Evolutionary conservation across 1,140 invertebrate species (phyloP), one percentile per base, ranked within the genome.

Genomic region (Doryteuthis pealeii): DNA sequence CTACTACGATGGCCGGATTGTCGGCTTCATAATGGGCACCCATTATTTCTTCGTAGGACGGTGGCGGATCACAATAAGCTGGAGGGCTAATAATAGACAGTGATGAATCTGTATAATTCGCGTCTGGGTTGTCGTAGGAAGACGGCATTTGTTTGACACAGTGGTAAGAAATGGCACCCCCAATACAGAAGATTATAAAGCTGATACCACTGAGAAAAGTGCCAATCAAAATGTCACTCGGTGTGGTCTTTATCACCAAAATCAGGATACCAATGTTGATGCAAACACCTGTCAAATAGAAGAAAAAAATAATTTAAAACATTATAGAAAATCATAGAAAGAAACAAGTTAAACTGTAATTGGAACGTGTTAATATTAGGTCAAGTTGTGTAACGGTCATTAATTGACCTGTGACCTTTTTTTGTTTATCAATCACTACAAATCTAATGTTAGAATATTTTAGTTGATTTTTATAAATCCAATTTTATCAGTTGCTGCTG

Each of bases 181-280:
- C 66, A 22, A 68, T 68, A 1, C 66, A 68, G 66, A 68, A 68
- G 15, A 68, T 18, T 10, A 68, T 68, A 26, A 68, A 68, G 32
- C 66, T 68, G 66, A 68, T 26, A 14, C 66, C 66, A 31, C 66
- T 30, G 10, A 68, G 28, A 12, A 68, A 68, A 5, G 66, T 68
- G 0, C 66, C 66, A 1, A 32, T 68, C 1, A 68, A 22, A 32
- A 68, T 68, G 28, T 32, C 31, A 32, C 66, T 68, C 10, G 66
- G 66, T 12, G 66, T 22, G 18, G 66, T 68, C 32, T 68, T 68
- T 28, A 68, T 68, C 3, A 68, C 66, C 66, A 68, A 22, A 30
- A 68, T 68, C 3, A 68, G 32, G 28, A 68, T 68, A 10, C 66
- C 66, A 30, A 68, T 31, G 66, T 68, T 68, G 18, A 68, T 68